These are phyloP conservation scores for Penaeus monodon DNA, from an alignment of 2,888 invertebrate species.

Conservation along the genomic window DNA sequence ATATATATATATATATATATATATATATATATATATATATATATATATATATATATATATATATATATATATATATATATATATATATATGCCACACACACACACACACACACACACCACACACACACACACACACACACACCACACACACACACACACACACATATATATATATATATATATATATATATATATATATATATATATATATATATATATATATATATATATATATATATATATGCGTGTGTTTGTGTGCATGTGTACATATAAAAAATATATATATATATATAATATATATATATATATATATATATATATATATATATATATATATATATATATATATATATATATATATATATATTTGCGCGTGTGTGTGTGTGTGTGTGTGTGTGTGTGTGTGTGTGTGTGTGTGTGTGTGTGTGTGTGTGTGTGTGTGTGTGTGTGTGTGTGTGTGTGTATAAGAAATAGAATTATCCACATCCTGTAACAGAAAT, in stretches of 20 bases:
- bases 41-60: no score
- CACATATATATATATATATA: background rate
- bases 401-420: background rate
- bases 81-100: no score
- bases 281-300: background rate
- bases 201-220: conserved; percentile 10
- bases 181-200: conserved; percentile 1
- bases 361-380: background rate
- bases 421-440: no score
- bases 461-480: no score
- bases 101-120: background rate
- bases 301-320: background rate
- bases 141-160: background rate
- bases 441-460: no score
- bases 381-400: background rate
- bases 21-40: no score
- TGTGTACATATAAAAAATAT: background rate
- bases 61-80: no score
- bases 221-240: background rate
- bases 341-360: background rate
- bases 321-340: conserved; percentile 4
- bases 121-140: background rate
- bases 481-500: no score
- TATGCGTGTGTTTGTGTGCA: background rate
- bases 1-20: no score